A percentile compares a stretch with the other conserved stretches of the same genome.
Conservation (phyloP, 2,797 vertebrate genomes). For the Sciurus carolinensis region DNA sequence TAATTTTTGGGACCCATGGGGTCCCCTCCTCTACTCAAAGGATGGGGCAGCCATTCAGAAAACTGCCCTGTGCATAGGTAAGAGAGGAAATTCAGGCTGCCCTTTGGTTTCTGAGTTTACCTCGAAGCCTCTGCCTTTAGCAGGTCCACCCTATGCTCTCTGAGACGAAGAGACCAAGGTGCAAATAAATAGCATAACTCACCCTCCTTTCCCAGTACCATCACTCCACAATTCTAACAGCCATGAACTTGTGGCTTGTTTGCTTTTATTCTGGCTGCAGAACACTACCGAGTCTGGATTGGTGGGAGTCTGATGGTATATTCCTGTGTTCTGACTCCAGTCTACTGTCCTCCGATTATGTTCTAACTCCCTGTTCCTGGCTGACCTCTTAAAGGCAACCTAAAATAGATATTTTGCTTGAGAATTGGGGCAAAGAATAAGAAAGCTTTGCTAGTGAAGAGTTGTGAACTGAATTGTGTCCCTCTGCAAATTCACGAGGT, state of each 20-base stretch:
- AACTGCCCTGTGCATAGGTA: neutral
- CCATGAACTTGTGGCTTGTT: neutral
- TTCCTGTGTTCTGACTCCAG: neutral
- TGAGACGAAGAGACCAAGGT: neutral
- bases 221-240: neutral
- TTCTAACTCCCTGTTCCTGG: neutral
- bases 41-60: neutral
- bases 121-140: neutral
- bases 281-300: neutral
- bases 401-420: neutral
- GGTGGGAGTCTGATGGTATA: neutral
- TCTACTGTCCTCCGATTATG: neutral
- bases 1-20: neutral
- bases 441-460: neutral
- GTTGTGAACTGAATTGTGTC: neutral
- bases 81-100: neutral
- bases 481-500: neutral
- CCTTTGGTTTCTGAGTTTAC: neutral
- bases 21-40: neutral
- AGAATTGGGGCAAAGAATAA: slow-evolving; percentile 1
- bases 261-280: neutral
- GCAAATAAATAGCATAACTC: neutral
- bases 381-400: neutral
- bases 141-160: neutral
- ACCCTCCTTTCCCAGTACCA: neutral